Conservation (phyloP, 2,888 invertebrate genomes). For the Volucella bombylans region DNA sequence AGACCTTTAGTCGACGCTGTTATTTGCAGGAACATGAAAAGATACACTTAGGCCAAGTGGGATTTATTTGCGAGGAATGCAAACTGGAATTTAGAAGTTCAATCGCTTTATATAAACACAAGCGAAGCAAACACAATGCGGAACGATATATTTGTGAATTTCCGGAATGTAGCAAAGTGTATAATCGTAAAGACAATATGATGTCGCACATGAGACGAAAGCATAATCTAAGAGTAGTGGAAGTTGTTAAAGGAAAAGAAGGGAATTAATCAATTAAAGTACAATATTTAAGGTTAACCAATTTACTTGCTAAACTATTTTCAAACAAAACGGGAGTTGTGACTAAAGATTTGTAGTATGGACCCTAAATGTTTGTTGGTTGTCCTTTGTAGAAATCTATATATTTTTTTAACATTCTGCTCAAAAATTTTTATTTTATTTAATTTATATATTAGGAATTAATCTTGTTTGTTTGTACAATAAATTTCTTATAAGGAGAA, state of each 20-base stretch:
- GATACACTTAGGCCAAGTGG: constrained; percentile 40
- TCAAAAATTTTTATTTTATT: not conserved
- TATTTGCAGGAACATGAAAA: constrained; percentile 57
- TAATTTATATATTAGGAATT: not conserved
- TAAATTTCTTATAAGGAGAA: too few species aligned
- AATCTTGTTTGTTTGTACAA: too few species aligned
- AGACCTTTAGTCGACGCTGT: constrained; percentile 53
- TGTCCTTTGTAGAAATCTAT: too few species aligned
- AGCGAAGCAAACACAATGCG: constrained; percentile 57
- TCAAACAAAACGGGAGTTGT: constrained; percentile 1
- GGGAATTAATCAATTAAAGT: not conserved
- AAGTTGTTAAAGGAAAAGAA: not conserved
- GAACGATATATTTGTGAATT: constrained; percentile 58
- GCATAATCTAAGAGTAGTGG: constrained; percentile 47
- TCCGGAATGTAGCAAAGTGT: constrained; percentile 39
- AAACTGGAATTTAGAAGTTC: constrained; percentile 49
- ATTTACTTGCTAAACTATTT: constrained; percentile 12
- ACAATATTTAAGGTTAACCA: not conserved
- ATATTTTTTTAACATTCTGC: too few species aligned
- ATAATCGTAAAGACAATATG: constrained; percentile 69
- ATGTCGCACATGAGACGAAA: constrained; percentile 60
- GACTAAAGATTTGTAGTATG: not conserved
- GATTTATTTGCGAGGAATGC: constrained; percentile 49
- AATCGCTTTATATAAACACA: constrained; percentile 63
- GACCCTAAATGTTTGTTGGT: too few species aligned